phyloP scores from a whole-genome alignment of 2,797 vertebrate genomes.

The Cyprinodon diabolis region DNA sequence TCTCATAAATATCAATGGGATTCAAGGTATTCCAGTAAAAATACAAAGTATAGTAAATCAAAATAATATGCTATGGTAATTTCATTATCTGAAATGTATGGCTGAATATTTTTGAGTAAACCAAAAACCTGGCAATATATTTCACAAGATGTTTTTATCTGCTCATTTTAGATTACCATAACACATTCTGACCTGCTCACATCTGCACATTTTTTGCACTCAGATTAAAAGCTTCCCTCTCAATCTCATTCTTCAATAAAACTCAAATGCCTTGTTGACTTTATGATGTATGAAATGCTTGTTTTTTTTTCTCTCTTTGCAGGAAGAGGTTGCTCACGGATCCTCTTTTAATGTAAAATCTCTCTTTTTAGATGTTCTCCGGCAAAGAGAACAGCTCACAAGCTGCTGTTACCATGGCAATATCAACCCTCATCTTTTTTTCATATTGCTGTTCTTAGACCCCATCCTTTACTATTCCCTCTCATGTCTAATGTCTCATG shows the following conservation, averaged over 20 bases:
- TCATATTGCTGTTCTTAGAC: conserved; percentile 46
- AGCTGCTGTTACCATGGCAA: conserved; percentile 62
- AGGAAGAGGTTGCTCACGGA: conserved; percentile 31
- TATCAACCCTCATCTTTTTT: conserved; percentile 62
- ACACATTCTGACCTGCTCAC: not conserved
- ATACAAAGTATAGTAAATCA: not conserved
- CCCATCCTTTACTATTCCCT: conserved; percentile 22
- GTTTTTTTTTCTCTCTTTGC: conserved; percentile 16
- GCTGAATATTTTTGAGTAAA: not conserved
- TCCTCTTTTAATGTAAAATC: conserved; percentile 28
- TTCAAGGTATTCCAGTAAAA: not conserved
- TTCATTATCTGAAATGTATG: not conserved
- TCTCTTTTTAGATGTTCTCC: conserved; percentile 38
- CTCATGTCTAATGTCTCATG: conserved; percentile 14
- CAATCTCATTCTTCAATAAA: not conserved
- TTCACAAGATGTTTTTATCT: not conserved
- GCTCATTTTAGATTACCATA: not conserved
- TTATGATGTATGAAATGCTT: conserved; percentile 11
- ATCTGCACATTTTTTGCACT: conserved; percentile 2
- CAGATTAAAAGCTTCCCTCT: not conserved
- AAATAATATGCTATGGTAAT: not conserved
- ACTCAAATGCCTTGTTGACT: not conserved
- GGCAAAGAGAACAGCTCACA: conserved; percentile 35
- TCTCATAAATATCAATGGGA: not conserved
- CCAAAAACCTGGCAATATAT: not conserved